phyloP scores from a whole-genome alignment of 1,140 invertebrate genomes.

The Zaprionus tsacasi region DNA sequence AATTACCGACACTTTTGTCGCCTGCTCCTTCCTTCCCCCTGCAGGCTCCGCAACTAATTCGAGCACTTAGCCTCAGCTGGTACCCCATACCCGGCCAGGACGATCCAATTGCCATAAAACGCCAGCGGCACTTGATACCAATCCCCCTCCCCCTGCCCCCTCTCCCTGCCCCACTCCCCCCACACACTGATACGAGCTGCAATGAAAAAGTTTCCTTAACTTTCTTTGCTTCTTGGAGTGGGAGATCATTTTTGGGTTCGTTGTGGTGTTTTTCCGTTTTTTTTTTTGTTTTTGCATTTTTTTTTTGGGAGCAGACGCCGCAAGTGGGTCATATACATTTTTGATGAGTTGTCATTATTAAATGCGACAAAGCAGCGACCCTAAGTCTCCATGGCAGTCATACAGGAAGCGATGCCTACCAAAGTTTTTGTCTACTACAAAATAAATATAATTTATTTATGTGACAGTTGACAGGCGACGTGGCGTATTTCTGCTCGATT shows the following conservation, averaged over 20 bases:
- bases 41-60: conserved; percentile 57
- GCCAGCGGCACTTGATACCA: conserved; percentile 54
- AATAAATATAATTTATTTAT: conserved; percentile 75
- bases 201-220: conserved; percentile 62
- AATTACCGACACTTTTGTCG: conserved; percentile 39
- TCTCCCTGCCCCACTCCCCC: neutral
- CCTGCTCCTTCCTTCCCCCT: neutral
- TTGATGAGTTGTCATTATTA: conserved; percentile 82
- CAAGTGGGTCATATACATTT: conserved; percentile 82
- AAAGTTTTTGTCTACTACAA: conserved; percentile 55
- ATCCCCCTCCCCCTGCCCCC: neutral
- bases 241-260: conserved; percentile 42
- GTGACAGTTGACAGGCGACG: conserved; percentile 64
- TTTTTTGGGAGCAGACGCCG: conserved; percentile 35
- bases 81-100: conserved; percentile 39
- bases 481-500: conserved; percentile 30
- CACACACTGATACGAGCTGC: neutral
- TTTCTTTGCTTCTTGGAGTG: conserved; percentile 38
- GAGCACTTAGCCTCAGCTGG: conserved; percentile 73
- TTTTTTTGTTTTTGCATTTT: conserved; percentile 36
- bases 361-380: conserved; percentile 55
- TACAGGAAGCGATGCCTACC: conserved; percentile 37
- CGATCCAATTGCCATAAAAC: conserved; percentile 74
- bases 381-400: conserved; percentile 31
- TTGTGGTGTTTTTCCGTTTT: conserved; percentile 41